Conservation (phyloP, 2,797 vertebrate genomes). For the Zalophus californianus region DNA sequence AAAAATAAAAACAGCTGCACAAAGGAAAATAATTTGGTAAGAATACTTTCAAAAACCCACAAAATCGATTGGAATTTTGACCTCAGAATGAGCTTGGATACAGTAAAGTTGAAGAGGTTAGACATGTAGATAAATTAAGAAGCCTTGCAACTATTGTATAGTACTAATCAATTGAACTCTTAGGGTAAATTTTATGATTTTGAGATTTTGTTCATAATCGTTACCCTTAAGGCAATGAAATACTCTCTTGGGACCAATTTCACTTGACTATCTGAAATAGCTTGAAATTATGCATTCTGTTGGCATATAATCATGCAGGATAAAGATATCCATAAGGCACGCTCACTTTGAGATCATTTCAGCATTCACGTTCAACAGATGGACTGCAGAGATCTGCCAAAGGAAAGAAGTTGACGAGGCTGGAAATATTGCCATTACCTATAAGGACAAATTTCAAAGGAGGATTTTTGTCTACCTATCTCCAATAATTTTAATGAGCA, state of each 20-base stretch:
- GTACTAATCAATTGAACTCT: background rate
- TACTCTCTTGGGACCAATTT: background rate
- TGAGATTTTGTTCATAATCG: conserved; percentile 1
- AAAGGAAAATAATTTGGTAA: background rate
- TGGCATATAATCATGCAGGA: background rate
- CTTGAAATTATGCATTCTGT: conserved; percentile 15
- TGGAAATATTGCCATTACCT: conserved; percentile 32
- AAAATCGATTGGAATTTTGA: background rate
- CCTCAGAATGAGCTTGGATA: background rate
- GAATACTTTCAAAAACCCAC: background rate
- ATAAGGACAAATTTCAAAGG: background rate
- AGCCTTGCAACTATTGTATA: background rate
- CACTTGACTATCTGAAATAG: background rate
- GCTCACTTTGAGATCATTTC: conserved; percentile 48
- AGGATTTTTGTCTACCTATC: background rate
- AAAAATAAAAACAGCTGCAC: background rate
- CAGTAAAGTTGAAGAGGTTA: background rate
- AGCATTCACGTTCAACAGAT: conserved; percentile 56
- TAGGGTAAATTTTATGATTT: background rate
- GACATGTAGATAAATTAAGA: background rate
- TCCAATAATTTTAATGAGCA: background rate
- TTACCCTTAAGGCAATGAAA: background rate
- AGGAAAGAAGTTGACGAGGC: background rate
- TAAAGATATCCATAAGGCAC: background rate
- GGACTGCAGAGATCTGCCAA: conserved; percentile 7